Conservation (phyloP, 2,797 vertebrate genomes). For the Chrysocyon brachyurus region DNA sequence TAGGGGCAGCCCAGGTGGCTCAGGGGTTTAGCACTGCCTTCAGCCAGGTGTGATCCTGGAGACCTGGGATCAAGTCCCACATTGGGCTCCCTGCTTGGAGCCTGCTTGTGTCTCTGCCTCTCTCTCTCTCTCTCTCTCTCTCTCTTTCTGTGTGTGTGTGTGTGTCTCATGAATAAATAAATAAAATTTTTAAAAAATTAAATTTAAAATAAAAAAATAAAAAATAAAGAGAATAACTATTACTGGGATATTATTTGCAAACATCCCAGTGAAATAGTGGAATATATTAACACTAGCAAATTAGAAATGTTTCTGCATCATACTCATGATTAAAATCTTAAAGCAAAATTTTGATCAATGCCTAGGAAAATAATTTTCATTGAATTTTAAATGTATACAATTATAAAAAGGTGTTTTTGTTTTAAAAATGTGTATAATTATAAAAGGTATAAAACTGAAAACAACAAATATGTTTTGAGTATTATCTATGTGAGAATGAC, state of each 20-base stretch:
- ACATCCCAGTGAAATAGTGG: constrained; percentile 49
- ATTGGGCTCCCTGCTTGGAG: no score
- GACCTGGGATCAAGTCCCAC: no score
- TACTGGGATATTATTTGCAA: constrained; percentile 58
- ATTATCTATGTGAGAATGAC: background rate
- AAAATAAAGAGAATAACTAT: constrained; percentile 48
- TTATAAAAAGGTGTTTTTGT: background rate
- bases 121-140: no score
- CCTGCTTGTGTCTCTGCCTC: no score
- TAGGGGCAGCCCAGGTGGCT: background rate
- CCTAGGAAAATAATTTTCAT: background rate
- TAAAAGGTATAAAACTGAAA: background rate
- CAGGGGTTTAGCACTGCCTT: no score
- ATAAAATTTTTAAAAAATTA: no score
- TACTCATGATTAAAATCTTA: background rate
- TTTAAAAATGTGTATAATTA: background rate
- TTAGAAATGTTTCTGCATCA: background rate
- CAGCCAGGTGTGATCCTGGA: no score
- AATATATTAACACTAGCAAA: background rate
- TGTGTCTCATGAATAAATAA: no score
- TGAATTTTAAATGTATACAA: background rate
- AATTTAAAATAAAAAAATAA: background rate
- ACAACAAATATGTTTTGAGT: background rate
- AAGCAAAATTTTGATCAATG: background rate
- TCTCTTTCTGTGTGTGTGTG: no score